Evolutionary conservation across 2,888 invertebrate species (phyloP).

Genomic region (Physocephala rufipes): DNA sequence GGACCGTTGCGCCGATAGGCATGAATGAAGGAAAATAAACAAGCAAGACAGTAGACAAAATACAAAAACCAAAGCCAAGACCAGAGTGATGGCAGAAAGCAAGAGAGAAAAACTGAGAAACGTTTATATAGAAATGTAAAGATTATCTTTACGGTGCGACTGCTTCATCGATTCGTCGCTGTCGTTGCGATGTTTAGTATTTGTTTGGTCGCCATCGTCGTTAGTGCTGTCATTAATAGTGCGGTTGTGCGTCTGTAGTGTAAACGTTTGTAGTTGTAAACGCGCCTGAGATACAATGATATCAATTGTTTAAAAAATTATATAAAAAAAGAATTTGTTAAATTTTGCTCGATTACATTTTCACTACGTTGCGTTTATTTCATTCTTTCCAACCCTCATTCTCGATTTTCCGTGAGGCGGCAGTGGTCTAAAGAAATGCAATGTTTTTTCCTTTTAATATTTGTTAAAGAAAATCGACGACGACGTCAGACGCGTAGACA

Average conservation of each 20-base stretch:
- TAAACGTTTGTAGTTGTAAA: slow-evolving; percentile 20
- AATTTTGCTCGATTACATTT: background rate
- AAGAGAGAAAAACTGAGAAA: slow-evolving; percentile 5
- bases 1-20: slow-evolving; percentile 4
- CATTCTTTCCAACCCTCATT: too few species aligned
- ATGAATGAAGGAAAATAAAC: background rate
- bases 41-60: background rate
- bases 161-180: slow-evolving; percentile 28
- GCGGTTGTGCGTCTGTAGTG: slow-evolving; percentile 39
- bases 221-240: slow-evolving; percentile 57
- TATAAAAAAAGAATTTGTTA: too few species aligned
- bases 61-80: too few species aligned
- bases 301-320: background rate
- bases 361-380: background rate
- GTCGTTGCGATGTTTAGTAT: slow-evolving; percentile 51
- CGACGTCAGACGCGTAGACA: too few species aligned
- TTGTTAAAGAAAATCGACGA: too few species aligned
- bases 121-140: slow-evolving; percentile 14
- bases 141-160: slow-evolving; percentile 26
- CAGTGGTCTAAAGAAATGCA: background rate
- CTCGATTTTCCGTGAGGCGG: background rate
- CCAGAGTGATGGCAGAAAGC: background rate
- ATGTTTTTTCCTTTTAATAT: too few species aligned
- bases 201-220: slow-evolving; percentile 63
- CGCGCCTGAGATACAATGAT: slow-evolving; percentile 34